Base-by-base conservation (phyloP, 2,797 vertebrate genomes). In the Tamandua tetradactyla region DNA sequence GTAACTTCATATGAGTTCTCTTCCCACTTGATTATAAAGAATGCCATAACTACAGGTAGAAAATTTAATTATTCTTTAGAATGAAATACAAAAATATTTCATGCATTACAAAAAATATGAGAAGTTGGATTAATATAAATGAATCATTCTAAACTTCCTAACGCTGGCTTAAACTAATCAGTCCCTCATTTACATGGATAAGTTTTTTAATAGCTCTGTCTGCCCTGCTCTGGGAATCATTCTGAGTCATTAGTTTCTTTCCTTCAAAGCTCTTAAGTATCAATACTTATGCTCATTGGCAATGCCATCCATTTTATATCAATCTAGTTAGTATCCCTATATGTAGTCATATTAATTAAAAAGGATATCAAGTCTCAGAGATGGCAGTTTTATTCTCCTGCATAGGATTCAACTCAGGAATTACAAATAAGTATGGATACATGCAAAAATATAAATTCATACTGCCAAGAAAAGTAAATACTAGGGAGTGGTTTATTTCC, bases 91-190 rank as follows among this genome's bases (percentile, higher is more conserved):
- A 94, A 94, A 92, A 40, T 87, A 79, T 14, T 1, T 0, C 15
- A 27, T 62, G 25, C 90, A 93, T 89, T 82, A 76, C 27, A 88
- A 93, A 88, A 95, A 79, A 61, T 93, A 79, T 88, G 91, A 93
- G 35, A 96, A 94, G 15, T 87, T 93, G 88, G 92, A 91, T 89
- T 94, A 96, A 95, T 92, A 2, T 88, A 97, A 97, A 55, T 64
- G 61, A 66, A 74, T 94, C 76, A 61, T 87, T 97, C 72, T 91
- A 97, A 97, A 97, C 91, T 10, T 98, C 91, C 79, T 85, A 96
- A 92, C 94, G 96, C 96, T 95, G 95, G 88, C 59, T 97, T 96
- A 96, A 96, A 87, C 66, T 94, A 96, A 95, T 96, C 90, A 95
- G 74, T 72, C 47, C 69, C 42, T 97, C 55, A 97, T 94, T 96